Conservation (phyloP, 2,113 vertebrate species). For the Lasiurus cinereus region DNA sequence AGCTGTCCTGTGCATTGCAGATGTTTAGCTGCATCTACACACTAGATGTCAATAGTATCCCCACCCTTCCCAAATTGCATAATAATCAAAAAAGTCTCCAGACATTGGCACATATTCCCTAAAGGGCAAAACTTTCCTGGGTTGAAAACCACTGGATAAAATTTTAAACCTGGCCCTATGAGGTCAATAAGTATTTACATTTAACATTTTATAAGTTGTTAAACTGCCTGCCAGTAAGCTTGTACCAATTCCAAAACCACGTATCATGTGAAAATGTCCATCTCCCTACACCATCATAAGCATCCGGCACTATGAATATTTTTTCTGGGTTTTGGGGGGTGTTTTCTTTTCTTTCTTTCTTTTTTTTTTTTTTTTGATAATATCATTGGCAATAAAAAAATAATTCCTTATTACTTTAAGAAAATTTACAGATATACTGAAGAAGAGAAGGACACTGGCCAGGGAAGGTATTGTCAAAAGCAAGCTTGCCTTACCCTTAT, state of each 20-base stretch:
- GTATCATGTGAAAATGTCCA: background rate
- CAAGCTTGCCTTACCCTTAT: slow-evolving; percentile 91
- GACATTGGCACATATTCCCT: background rate
- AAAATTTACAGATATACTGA: background rate
- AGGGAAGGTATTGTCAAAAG: background rate
- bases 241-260: background rate
- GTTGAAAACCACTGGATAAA: slow-evolving; percentile 16
- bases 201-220: background rate
- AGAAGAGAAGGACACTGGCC: background rate
- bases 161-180: slow-evolving; percentile 10
- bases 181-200: background rate
- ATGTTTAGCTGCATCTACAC: background rate
- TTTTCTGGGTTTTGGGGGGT: background rate
- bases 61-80: too few relatives aligned
- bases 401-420: background rate
- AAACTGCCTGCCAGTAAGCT: background rate
- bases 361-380: background rate
- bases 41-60: background rate
- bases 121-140: background rate
- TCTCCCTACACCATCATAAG: background rate
- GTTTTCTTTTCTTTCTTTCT: background rate
- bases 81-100: background rate
- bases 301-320: background rate
- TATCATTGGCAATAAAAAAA: background rate
- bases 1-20: background rate